phyloP scores from a whole-genome alignment of 2,797 vertebrate genomes.

The Vipera ursinii region DNA sequence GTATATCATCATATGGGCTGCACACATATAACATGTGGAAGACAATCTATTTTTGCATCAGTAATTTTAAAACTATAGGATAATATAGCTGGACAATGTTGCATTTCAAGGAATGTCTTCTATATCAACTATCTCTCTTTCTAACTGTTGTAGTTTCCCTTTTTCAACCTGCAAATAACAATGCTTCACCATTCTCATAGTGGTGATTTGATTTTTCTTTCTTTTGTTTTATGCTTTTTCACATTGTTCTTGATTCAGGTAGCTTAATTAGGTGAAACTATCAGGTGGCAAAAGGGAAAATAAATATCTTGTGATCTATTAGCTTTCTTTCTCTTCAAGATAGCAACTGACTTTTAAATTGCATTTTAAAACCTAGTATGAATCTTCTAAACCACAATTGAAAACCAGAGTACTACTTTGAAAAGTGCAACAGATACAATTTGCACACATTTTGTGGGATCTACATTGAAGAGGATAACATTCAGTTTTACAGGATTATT shows the following conservation, averaged over 20 bases:
- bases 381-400: constrained; percentile 13
- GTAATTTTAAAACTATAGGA: constrained; percentile 28
- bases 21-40: constrained; percentile 35
- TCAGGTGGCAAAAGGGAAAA: not conserved
- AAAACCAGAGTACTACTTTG: not conserved
- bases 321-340: constrained; percentile 1
- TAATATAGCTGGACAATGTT: not conserved
- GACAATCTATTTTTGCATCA: constrained; percentile 33
- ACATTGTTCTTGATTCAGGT: not conserved
- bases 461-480: not conserved
- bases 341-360: constrained; percentile 3
- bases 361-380: constrained; percentile 4
- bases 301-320: constrained; percentile 6
- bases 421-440: not conserved
- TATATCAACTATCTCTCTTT: not conserved
- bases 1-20: constrained; percentile 28
- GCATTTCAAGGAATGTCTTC: constrained; percentile 20
- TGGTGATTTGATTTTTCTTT: constrained; percentile 7
- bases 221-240: constrained; percentile 12
- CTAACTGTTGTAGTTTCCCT: constrained; percentile 20
- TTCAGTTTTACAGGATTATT: not conserved
- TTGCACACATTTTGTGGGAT: not conserved
- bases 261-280: constrained; percentile 2
- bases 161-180: not conserved
- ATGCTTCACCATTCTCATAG: constrained; percentile 6